Percentiles rank a stretch among this genome's conserved stretches.
Conservation (phyloP, 2,888 invertebrate species). For the Ichneumon xanthorius region DNA sequence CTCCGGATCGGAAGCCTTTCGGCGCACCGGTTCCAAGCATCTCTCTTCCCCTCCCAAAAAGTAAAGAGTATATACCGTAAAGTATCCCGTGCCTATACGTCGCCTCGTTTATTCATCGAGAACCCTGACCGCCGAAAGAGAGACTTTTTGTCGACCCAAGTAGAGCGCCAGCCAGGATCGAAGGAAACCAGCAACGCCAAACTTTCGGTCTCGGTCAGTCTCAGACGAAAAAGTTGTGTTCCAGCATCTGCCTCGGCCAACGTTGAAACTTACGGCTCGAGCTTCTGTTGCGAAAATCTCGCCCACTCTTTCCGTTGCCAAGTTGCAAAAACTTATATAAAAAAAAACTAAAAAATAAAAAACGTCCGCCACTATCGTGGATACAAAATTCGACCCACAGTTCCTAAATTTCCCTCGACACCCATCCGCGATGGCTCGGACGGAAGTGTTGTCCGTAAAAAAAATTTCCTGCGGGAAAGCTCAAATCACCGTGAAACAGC, state of each 20-base stretch:
- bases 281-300: constrained; percentile 22
- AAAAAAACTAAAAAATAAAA: background rate
- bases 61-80: constrained; percentile 5
- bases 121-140: constrained; percentile 44
- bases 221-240: constrained; percentile 31
- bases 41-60: constrained; percentile 28
- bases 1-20: constrained; percentile 51
- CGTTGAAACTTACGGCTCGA: constrained; percentile 10
- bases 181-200: constrained; percentile 28
- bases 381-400: background rate
- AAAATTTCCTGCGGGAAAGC: background rate
- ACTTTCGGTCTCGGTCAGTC: constrained; percentile 34
- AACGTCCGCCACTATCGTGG: background rate
- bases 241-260: constrained; percentile 10
- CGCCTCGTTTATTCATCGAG: constrained; percentile 59
- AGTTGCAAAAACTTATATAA: constrained; percentile 12
- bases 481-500: constrained; percentile 7
- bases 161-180: background rate
- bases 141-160: constrained; percentile 24
- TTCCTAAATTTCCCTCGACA: background rate
- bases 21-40: constrained; percentile 27
- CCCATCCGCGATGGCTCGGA: background rate
- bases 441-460: background rate
- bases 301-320: background rate
- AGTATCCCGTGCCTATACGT: constrained; percentile 50